Percentiles rank a stretch among this genome's conserved stretches.
Conservation (phyloP, 1,140 invertebrate genomes). For the Sinella curviseta region DNA sequence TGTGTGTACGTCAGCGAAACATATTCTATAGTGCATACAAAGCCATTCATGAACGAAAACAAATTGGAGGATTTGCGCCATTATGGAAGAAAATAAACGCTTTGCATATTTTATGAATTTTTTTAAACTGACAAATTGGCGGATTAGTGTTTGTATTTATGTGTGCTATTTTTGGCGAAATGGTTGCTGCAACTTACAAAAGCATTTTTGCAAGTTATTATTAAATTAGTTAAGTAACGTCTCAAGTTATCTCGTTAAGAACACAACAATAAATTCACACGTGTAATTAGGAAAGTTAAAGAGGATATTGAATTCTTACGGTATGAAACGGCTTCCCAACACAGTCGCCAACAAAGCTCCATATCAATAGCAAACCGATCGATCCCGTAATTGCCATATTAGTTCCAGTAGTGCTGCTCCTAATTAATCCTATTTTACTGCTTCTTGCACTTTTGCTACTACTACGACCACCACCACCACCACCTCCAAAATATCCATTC, state of each 20-base stretch:
- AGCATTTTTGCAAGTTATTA: no score
- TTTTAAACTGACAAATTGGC: no score
- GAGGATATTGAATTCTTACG: background rate
- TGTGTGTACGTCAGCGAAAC: no score
- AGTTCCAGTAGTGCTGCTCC: background rate
- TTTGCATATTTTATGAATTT: no score
- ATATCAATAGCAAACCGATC: background rate
- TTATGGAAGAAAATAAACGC: no score
- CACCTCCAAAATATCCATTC: background rate
- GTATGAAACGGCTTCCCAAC: background rate
- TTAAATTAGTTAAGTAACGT: no score
- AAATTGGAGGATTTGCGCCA: no score
- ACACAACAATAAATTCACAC: background rate
- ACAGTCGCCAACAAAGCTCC: constrained; percentile 7
- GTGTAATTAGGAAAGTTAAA: background rate
- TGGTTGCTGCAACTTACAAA: no score
- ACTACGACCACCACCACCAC: background rate
- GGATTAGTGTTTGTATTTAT: no score
- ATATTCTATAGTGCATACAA: no score
- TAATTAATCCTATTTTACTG: background rate
- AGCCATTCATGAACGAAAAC: no score
- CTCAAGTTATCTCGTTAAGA: background rate
- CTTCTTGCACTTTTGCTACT: background rate
- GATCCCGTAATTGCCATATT: background rate
- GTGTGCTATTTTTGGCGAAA: no score